These are phyloP conservation scores for Chaenodraco wilsoni DNA, from an alignment of 2,797 vertebrate genomes.

Conservation along the genomic window DNA sequence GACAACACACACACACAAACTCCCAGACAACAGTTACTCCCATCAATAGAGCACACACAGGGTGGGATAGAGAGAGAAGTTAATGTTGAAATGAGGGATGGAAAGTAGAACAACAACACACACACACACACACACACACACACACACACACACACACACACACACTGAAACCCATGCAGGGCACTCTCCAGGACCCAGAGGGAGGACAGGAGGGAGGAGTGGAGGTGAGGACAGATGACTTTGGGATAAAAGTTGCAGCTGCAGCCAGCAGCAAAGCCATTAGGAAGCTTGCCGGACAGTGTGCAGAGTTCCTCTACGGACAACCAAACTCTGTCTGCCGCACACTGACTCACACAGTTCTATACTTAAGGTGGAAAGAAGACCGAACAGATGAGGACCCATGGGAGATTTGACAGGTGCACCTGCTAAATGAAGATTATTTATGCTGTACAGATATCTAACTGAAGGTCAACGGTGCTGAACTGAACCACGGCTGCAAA, in stretches of 20 bases:
- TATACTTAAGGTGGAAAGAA: background rate
- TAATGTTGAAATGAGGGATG: background rate
- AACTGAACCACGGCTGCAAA: conserved; percentile 41
- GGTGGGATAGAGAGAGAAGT: no score
- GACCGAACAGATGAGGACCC: conserved; percentile 13
- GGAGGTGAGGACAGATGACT: conserved; percentile 51
- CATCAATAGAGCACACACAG: background rate
- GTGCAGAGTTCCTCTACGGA: conserved; percentile 5
- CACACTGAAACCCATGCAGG: conserved; percentile 2
- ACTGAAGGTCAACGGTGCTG: conserved; percentile 1
- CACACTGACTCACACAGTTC: background rate
- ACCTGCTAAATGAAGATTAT: conserved; percentile 42
- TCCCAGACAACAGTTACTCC: no score
- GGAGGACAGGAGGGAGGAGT: conserved; percentile 25
- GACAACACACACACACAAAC: background rate
- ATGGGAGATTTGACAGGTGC: conserved; percentile 26
- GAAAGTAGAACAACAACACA: background rate
- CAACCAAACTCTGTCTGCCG: background rate
- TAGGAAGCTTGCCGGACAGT: background rate
- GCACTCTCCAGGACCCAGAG: conserved; percentile 17
- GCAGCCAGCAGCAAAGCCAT: conserved; percentile 42
- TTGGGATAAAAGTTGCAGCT: conserved; percentile 55
- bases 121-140: background rate
- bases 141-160: background rate
- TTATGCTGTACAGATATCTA: conserved; percentile 10